Evolutionary conservation across 2,888 invertebrate genomes (phyloP).

Genomic region (Acanthosepion lycidas): DNA sequence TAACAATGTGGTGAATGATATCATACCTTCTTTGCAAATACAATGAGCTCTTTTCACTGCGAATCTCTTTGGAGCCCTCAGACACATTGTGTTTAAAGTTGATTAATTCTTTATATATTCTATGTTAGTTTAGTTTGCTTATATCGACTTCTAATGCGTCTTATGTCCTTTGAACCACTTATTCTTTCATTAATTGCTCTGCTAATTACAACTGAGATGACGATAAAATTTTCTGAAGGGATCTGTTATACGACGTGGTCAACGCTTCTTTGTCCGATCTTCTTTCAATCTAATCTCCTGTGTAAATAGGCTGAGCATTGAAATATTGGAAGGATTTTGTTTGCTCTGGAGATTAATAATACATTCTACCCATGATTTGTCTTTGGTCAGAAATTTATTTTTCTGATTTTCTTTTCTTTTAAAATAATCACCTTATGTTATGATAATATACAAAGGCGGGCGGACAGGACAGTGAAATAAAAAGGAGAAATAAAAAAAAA

Average conservation of each 20-base stretch:
- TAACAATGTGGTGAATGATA: too few relatives aligned
- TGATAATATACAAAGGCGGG: neutral
- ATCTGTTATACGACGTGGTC: neutral
- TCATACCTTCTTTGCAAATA: too few relatives aligned
- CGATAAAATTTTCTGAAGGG: neutral
- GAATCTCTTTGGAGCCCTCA: too few relatives aligned
- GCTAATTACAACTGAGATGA: neutral
- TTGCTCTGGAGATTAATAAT: neutral
- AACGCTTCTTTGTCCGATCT: neutral
- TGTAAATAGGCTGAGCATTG: neutral
- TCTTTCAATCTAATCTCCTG: neutral
- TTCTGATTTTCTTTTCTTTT: neutral
- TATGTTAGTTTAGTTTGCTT: too few relatives aligned
- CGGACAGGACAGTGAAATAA: neutral
- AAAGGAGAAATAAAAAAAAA: too few relatives aligned
- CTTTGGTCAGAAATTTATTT: neutral
- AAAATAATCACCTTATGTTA: neutral
- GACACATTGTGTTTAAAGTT: too few relatives aligned
- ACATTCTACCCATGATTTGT: neutral
- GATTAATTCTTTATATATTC: too few relatives aligned
- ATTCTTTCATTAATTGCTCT: neutral
- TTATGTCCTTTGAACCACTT: neutral
- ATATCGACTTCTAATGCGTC: neutral
- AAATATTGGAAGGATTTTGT: neutral
- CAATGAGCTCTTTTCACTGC: too few relatives aligned